Percentiles rank a stretch among this genome's conserved stretches.
These are phyloP conservation scores for Dynastes grantii DNA, from an alignment of 2,888 invertebrate species.

Conservation along the genomic window DNA sequence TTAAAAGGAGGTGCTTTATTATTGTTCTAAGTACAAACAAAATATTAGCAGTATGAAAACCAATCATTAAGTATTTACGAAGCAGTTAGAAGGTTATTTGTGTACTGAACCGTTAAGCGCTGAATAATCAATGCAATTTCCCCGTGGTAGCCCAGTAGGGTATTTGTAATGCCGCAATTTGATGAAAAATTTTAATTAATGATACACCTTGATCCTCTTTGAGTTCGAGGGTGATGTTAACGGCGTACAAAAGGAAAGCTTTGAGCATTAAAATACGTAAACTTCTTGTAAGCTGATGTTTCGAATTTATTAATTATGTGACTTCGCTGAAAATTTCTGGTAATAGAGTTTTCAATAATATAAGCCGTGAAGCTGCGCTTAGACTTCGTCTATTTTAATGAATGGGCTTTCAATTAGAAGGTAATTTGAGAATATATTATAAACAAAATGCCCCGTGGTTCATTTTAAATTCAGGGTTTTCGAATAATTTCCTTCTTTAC, in stretches of 20 bases:
- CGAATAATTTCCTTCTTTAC: too few relatives aligned
- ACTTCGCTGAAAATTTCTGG: conserved; percentile 8
- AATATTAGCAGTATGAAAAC: not conserved
- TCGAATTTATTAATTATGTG: conserved; percentile 7
- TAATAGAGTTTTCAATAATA: not conserved
- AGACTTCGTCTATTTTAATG: conserved; percentile 5
- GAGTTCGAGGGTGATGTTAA: not conserved
- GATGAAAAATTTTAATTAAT: conserved; percentile 30
- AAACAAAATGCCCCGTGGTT: not conserved
- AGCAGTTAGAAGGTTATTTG: not conserved
- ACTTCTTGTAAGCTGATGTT: not conserved
- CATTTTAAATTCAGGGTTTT: not conserved
- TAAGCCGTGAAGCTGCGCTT: not conserved
- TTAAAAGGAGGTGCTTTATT: not conserved
- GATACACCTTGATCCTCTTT: conserved; percentile 24
- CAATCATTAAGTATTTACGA: conserved; percentile 3
- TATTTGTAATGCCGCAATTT: conserved; percentile 16
- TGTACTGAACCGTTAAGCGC: not conserved
- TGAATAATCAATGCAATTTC: conserved; percentile 25
- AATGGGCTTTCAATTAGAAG: conserved; percentile 1
- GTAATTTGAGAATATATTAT: conserved; percentile 8
- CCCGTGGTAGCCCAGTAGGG: conserved; percentile 1
- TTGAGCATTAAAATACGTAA: conserved; percentile 25
- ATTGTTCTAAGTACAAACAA: not conserved
- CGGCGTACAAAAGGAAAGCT: not conserved